A percentile compares a stretch with the other conserved stretches of the same genome.
phyloP scores from a whole-genome alignment of 2,797 vertebrate species.

The Thunnus albacares region DNA sequence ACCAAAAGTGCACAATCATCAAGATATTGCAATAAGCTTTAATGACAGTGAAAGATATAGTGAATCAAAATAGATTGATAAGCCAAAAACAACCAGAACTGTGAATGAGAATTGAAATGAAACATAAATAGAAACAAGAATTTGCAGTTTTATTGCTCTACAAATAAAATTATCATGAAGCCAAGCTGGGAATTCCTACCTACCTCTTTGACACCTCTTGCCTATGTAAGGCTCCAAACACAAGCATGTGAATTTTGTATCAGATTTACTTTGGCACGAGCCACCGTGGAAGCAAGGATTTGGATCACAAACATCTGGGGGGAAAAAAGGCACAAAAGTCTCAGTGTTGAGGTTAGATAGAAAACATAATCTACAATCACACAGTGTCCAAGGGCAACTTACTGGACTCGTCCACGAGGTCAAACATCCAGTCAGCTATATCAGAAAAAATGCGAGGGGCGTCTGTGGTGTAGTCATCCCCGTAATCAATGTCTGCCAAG shows the following conservation, averaged over 20 bases:
- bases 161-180: neutral
- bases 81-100: neutral
- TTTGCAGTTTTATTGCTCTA: too few species aligned
- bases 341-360: neutral
- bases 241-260: slow-evolving; percentile 56
- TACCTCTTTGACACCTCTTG: slow-evolving; percentile 76
- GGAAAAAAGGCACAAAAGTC: neutral
- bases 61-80: too few species aligned
- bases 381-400: slow-evolving; percentile 13
- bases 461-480: slow-evolving; percentile 11
- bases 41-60: too few species aligned
- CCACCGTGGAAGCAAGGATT: slow-evolving; percentile 76
- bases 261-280: slow-evolving; percentile 39
- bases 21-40: neutral
- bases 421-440: slow-evolving; percentile 61
- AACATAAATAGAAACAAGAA: too few species aligned
- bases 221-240: slow-evolving; percentile 74
- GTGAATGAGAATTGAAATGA: neutral
- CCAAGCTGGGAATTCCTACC: slow-evolving; percentile 1
- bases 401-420: slow-evolving; percentile 54
- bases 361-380: neutral
- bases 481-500: slow-evolving; percentile 46
- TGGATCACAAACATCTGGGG: slow-evolving; percentile 71
- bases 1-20: too few species aligned
- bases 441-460: accelerated